Conservation (phyloP, 92 coral and sea anemone species). For the Porites lobata region DNA sequence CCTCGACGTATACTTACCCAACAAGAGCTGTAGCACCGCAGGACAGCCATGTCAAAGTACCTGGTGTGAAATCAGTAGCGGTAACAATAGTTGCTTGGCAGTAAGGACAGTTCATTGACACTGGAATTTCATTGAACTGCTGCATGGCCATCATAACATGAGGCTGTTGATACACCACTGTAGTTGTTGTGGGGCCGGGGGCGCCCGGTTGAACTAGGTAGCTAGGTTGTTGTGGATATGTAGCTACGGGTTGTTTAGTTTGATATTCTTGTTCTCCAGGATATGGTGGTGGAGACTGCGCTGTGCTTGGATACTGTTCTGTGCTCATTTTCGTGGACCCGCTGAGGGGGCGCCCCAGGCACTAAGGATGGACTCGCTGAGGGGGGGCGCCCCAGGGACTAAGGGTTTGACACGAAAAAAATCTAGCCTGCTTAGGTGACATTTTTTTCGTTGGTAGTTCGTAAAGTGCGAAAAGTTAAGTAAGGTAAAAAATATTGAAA, state of each 20-base stretch:
- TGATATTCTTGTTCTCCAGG: conserved; percentile 58
- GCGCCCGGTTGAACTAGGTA: conserved; percentile 30
- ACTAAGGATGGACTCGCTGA: too few relatives aligned
- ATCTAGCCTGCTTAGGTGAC: too few relatives aligned
- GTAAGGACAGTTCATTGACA: conserved; percentile 77
- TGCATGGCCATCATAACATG: conserved; percentile 32
- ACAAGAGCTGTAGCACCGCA: conserved; percentile 51
- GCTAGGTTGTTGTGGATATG: conserved; percentile 23
- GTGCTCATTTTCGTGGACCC: neutral
- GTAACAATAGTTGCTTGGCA: conserved; percentile 83
- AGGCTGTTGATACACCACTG: conserved; percentile 64
- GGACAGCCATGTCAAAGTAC: conserved; percentile 80
- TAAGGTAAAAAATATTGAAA: too few relatives aligned
- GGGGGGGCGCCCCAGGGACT: too few relatives aligned
- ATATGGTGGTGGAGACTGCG: conserved; percentile 50
- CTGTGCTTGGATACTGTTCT: neutral
- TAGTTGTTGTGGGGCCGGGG: conserved; percentile 29
- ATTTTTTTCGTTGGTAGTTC: too few relatives aligned
- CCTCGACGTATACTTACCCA: conserved; percentile 7
- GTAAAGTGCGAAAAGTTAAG: too few relatives aligned
- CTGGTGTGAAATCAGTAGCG: conserved; percentile 66
- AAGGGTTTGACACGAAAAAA: too few relatives aligned
- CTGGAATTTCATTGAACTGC: conserved; percentile 67
- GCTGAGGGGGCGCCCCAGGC: too few relatives aligned
- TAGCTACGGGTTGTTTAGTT: conserved; percentile 38